Evolutionary conservation across 2,888 invertebrate genomes (phyloP).

Genomic region (Agriopis leucophaearia): DNA sequence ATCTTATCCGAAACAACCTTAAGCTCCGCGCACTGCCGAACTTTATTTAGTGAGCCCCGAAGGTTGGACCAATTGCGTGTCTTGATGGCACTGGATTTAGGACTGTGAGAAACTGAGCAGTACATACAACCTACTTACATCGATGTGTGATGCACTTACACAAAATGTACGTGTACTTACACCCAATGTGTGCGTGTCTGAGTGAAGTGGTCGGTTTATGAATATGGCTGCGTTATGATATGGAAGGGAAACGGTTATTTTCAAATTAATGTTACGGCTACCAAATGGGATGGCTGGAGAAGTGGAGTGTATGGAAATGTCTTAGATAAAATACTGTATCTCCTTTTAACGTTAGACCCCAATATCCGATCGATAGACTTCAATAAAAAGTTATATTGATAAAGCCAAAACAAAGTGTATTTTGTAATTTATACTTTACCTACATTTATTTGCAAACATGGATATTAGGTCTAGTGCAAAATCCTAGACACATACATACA

Average conservation of each 20-base stretch:
- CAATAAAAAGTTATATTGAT: not conserved
- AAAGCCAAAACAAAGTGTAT: too few relatives aligned
- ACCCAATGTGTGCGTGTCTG: slow-evolving; percentile 12
- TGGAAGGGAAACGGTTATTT: slow-evolving; percentile 38
- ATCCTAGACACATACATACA: too few relatives aligned
- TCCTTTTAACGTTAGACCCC: not conserved
- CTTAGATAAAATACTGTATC: slow-evolving; percentile 23
- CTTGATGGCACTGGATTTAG: slow-evolving; percentile 53
- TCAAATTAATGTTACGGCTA: slow-evolving; percentile 35
- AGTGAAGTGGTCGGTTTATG: slow-evolving; percentile 32
- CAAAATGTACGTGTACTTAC: slow-evolving; percentile 1
- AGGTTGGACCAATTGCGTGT: slow-evolving; percentile 60
- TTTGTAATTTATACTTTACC: too few relatives aligned
- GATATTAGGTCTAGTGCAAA: too few relatives aligned
- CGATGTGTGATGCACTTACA: slow-evolving; percentile 9
- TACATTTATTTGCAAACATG: too few relatives aligned
- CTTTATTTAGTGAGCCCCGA: slow-evolving; percentile 40
- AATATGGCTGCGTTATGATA: slow-evolving; percentile 30
- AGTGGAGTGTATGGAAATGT: slow-evolving; percentile 32
- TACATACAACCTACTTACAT: slow-evolving; percentile 1
- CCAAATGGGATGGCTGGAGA: slow-evolving; percentile 24
- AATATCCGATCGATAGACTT: not conserved
- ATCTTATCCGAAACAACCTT: slow-evolving; percentile 3
- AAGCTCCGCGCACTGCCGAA: slow-evolving; percentile 23
- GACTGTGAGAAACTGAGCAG: slow-evolving; percentile 48